Conservation (phyloP, 2,797 vertebrate genomes). For the Hipposideros larvatus region DNA sequence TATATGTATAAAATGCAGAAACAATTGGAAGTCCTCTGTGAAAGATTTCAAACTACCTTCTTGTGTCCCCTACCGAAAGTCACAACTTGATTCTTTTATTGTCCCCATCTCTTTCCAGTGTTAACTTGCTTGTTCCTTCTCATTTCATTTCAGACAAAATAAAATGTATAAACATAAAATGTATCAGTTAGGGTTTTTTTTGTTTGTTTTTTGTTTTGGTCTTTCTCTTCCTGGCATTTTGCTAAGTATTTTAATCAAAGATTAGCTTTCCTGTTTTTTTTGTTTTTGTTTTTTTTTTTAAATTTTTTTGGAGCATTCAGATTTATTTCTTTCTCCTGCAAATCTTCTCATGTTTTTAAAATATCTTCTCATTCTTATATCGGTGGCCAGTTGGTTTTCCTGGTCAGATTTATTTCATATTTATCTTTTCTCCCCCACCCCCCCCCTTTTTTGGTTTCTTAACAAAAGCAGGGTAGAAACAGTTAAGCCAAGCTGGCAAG, state of each 20-base stretch:
- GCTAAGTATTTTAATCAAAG: conserved; percentile 64
- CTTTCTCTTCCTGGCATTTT: conserved; percentile 27
- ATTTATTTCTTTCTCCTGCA: conserved; percentile 21
- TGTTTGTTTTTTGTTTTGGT: not conserved
- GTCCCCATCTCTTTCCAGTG: not conserved
- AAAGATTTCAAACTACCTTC: conserved; percentile 15
- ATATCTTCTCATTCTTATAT: conserved; percentile 49
- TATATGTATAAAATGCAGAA: not conserved
- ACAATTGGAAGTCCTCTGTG: not conserved
- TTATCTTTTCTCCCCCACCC: conserved; percentile 62
- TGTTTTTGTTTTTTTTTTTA: not conserved
- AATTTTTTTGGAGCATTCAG: not conserved
- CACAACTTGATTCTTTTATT: conserved; percentile 28
- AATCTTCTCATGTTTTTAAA: not conserved
- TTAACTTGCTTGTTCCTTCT: conserved; percentile 33
- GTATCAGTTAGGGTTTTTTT: not conserved
- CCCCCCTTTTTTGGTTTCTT: conserved; percentile 79
- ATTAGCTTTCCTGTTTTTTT: conserved; percentile 2
- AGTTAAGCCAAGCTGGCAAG: conserved; percentile 82
- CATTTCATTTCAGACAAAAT: not conserved
- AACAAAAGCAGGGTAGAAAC: conserved; percentile 76
- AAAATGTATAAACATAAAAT: not conserved
- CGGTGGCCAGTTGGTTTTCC: not conserved
- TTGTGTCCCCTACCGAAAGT: not conserved
- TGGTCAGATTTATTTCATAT: conserved; percentile 67